These are phyloP conservation scores for Helobdella robusta DNA, from an alignment of 2,888 invertebrate genomes.

Conservation along the genomic window DNA sequence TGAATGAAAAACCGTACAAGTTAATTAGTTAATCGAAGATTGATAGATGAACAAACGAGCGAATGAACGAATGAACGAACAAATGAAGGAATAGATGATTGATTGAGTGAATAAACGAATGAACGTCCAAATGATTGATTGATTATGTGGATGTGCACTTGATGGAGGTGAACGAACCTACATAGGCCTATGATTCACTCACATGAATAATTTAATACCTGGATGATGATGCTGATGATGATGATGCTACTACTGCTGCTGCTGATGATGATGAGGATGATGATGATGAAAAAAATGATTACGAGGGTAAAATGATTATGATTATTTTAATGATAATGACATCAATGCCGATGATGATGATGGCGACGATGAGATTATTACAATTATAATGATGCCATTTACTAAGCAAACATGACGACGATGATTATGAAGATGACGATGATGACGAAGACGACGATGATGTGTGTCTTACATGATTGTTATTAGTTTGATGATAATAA, in stretches of 20 bases:
- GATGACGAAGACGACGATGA: background rate
- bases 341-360: background rate
- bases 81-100: too few relatives aligned
- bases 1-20: too few relatives aligned
- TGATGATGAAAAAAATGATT: background rate
- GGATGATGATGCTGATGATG: background rate
- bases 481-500: background rate
- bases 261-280: background rate
- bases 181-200: background rate
- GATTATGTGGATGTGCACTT: too few relatives aligned
- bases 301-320: background rate
- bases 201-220: background rate
- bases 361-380: slow-evolving; percentile 1
- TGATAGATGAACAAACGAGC: background rate
- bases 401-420: too few relatives aligned
- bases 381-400: too few relatives aligned
- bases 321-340: background rate
- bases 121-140: too few relatives aligned
- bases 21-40: too few relatives aligned
- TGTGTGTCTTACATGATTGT: background rate
- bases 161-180: too few relatives aligned
- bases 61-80: background rate
- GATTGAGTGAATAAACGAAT: too few relatives aligned
- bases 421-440: background rate
- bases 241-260: background rate